phyloP scores from a whole-genome alignment of 1,140 invertebrate species.

The Lucilia sericata region DNA sequence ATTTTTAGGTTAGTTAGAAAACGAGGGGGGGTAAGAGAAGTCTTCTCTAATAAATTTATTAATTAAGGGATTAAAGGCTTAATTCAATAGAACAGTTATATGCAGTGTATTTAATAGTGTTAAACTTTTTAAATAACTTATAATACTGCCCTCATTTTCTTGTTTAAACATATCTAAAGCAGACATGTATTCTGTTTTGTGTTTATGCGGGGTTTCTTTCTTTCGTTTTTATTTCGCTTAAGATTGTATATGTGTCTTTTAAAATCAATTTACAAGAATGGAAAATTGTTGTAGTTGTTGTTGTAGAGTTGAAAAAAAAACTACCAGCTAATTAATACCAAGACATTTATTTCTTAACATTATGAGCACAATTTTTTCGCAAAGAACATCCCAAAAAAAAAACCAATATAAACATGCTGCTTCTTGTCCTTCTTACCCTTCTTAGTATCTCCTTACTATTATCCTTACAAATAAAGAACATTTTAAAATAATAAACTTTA shows the following conservation, averaged over 20 bases:
- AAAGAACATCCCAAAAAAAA: too few relatives aligned
- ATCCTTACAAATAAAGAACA: not conserved
- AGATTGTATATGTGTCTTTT: not conserved
- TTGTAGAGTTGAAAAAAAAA: not conserved
- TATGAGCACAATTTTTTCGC: too few relatives aligned
- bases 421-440: too few relatives aligned
- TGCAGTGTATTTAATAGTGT: too few relatives aligned
- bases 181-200: not conserved
- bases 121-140: not conserved
- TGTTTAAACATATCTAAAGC: not conserved
- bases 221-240: not conserved
- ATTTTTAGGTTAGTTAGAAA: not conserved
- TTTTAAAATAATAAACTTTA: slow-evolving; percentile 36
- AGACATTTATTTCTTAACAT: slow-evolving; percentile 17
- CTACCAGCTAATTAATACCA: slow-evolving; percentile 33
- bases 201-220: not conserved
- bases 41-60: too few relatives aligned
- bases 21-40: too few relatives aligned
- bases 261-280: not conserved
- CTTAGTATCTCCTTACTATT: too few relatives aligned
- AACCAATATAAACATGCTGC: too few relatives aligned
- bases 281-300: too few relatives aligned
- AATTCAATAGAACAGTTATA: too few relatives aligned
- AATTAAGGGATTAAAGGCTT: too few relatives aligned
- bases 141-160: not conserved